Conservation (phyloP, 2,113 vertebrate genomes). For the Passer domesticus region DNA sequence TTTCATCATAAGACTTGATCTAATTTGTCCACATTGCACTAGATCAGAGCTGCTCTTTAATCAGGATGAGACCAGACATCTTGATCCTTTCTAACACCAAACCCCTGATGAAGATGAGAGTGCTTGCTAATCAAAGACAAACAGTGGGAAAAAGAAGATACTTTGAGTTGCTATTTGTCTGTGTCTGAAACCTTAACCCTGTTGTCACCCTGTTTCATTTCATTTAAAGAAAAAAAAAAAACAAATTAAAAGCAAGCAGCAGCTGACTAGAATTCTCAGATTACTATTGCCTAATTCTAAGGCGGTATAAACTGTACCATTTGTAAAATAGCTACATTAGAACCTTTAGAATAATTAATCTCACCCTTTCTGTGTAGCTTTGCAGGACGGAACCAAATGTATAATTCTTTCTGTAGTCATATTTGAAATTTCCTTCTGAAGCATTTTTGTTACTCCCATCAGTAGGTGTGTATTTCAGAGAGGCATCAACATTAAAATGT, state of each 20-base stretch:
- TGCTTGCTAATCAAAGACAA: background rate
- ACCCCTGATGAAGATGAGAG: background rate
- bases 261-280: background rate
- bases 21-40: background rate
- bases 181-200: background rate
- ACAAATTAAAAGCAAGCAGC: background rate
- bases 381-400: background rate
- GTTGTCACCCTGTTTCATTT: background rate
- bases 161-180: background rate
- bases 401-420: background rate
- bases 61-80: background rate
- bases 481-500: slow-evolving; percentile 28
- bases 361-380: slow-evolving; percentile 70
- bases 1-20: background rate
- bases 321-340: background rate
- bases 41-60: background rate
- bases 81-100: background rate
- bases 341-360: background rate
- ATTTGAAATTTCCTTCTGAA: background rate
- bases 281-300: background rate
- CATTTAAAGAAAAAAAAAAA: background rate
- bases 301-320: background rate
- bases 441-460: accelerated
- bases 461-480: slow-evolving; percentile 75
- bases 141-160: background rate